Evolutionary conservation across 1,140 invertebrate genomes (phyloP).

Genomic region (Venturia canescens): DNA sequence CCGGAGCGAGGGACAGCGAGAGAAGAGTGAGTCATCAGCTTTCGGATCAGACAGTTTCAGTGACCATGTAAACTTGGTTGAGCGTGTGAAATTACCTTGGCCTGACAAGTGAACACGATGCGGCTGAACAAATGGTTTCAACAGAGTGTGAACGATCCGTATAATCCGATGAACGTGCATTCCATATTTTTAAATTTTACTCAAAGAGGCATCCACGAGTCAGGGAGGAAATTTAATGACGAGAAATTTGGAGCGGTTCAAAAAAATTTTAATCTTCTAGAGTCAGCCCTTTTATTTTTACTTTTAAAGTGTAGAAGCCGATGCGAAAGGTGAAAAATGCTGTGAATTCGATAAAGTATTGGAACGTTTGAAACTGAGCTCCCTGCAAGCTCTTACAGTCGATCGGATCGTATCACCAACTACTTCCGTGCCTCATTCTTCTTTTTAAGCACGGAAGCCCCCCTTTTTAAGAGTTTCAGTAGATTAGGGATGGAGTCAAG

Average conservation of each 20-base stretch:
- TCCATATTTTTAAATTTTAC: neutral
- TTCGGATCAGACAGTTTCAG: constrained; percentile 3
- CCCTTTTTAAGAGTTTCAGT: constrained; percentile 2
- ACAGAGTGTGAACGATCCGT: too few relatives aligned
- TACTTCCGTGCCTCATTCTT: neutral
- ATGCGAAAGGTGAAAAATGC: constrained; percentile 50
- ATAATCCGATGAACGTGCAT: neutral
- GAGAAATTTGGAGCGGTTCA: neutral
- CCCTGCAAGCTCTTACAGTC: neutral
- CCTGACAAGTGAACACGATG: neutral
- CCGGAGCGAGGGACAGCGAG: too few relatives aligned
- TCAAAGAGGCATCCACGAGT: neutral
- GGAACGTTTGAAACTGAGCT: constrained; percentile 42
- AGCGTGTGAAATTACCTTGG: constrained; percentile 13
- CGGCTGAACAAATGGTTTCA: neutral
- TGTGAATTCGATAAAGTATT: constrained; percentile 50
- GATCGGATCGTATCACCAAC: neutral
- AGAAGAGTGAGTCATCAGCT: neutral
- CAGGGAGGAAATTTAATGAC: neutral
- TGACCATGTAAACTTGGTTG: constrained; percentile 12
- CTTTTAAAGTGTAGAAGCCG: constrained; percentile 27
- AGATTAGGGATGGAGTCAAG: constrained; percentile 45
- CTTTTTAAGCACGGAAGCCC: neutral
- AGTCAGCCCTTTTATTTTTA: neutral
- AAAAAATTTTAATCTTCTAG: too few relatives aligned